Conservation (phyloP, 2,113 vertebrate genomes). For the Eulemur macaco region DNA sequence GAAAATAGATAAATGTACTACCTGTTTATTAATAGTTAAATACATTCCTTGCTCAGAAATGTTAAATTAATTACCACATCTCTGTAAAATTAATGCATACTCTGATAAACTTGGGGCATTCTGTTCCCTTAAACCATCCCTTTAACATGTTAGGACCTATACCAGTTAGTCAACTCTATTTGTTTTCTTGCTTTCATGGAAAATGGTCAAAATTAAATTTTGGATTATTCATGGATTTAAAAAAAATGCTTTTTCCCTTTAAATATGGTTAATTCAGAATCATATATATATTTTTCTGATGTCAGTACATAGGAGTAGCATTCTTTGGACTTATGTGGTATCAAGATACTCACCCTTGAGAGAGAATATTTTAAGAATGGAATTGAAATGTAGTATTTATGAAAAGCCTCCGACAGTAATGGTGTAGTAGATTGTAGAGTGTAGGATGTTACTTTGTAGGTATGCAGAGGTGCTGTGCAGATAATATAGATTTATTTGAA, state of each 20-base stretch:
- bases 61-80: neutral
- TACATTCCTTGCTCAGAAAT: neutral
- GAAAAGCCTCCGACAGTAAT: neutral
- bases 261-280: conserved; percentile 21
- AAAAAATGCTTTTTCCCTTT: neutral
- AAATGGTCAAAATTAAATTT: conserved; percentile 11
- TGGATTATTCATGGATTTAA: neutral
- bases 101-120: neutral
- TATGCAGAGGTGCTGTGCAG: neutral
- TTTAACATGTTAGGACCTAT: neutral
- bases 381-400: neutral
- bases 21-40: neutral
- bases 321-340: neutral
- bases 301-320: neutral
- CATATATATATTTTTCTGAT: neutral
- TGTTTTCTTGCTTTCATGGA: conserved; percentile 11
- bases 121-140: neutral
- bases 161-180: neutral
- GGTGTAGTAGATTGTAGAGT: neutral
- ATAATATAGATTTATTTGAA: neutral
- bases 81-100: neutral
- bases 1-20: neutral
- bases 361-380: neutral
- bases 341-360: neutral
- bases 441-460: neutral